Base-by-base conservation (phyloP, 2,888 invertebrate species). In the Sphinx pinastri region DNA sequence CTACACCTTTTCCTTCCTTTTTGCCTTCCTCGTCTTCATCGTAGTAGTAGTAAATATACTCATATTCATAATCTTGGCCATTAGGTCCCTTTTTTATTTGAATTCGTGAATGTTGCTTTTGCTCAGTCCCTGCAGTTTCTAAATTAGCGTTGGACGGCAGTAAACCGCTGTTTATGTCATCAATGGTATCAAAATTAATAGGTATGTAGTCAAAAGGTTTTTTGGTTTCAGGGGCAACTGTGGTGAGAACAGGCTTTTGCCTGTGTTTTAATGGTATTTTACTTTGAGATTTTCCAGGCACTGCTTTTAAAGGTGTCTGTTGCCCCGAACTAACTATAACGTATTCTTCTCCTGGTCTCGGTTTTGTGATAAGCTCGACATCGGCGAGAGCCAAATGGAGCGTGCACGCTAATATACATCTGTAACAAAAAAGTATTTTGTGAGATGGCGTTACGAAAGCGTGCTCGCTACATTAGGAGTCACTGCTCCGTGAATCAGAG, bases 51-150 rank as follows among this genome's bases (percentile, higher is more conserved):
- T 98, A 98, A 45, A 98, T 97, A 84, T 98, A 98, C 85, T 98
- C 98, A 83, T 98, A 98, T 87, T 98, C 98, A 83, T 98, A 98
- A 83, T 98, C 98, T 87, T 98, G 97, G 2, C 98, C 98, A 81
- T 98, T 98, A 1, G 97, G 97, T 14, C 97, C 98, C 83, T 98
- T 98, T 82, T 98, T 97, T 51, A 98, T 96, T 94, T 98, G 96
- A 77, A 97, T 96, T 72, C 96, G 94, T 0, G 97, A 97, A 76
- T 96, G 95, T 79, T 95, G 95, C 75, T 95, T 95, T 79, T 96
- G 96, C 83, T 96, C 96, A 19, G 96, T 95, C 0, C 96, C 96
- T 57, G 96, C 96, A 0, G 95, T 95, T 73, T 95, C 95, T 31
- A 96, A 85, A 68, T 94, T 94, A n/a, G 94, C 88, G 68, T 94